Percentiles rank a stretch among this genome's conserved stretches.
Conservation (phyloP, 1,140 invertebrate species). For the Drosophila bipectinata region DNA sequence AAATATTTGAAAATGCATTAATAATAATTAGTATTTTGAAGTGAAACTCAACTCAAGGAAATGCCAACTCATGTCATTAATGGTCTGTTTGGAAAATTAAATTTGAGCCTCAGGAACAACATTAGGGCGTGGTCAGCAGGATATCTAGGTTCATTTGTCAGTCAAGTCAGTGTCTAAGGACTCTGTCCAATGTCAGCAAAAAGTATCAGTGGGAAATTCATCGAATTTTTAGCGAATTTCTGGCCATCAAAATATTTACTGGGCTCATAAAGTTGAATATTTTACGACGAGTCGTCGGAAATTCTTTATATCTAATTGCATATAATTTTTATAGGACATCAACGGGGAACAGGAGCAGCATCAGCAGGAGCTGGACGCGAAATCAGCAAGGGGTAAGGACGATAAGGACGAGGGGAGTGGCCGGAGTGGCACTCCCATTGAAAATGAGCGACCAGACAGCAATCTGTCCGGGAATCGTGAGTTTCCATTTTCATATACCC, state of each 20-base stretch:
- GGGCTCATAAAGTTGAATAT: conserved; percentile 63
- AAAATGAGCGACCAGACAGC: conserved; percentile 64
- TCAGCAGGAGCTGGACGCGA: conserved; percentile 6
- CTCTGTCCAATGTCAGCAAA: conserved; percentile 57
- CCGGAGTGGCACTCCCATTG: conserved; percentile 63
- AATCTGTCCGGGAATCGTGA: conserved; percentile 52
- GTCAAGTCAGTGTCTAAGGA: conserved; percentile 13
- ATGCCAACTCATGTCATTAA: conserved; percentile 60
- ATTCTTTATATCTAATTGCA: conserved; percentile 64
- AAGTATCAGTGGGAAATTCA: conserved; percentile 21
- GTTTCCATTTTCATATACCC: conserved; percentile 24
- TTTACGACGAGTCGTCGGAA: conserved; percentile 54
- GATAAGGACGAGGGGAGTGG: neutral
- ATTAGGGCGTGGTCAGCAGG: conserved; percentile 39
- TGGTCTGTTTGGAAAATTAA: conserved; percentile 37
- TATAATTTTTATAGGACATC: conserved; percentile 78
- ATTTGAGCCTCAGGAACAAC: conserved; percentile 22
- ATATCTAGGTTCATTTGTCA: conserved; percentile 39
- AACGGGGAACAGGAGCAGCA: conserved; percentile 9
- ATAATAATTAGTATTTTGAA: conserved; percentile 55
- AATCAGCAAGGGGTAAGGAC: conserved; percentile 69
- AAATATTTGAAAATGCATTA: conserved; percentile 48
- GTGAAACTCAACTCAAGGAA: conserved; percentile 16
- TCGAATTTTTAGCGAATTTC: conserved; percentile 44
- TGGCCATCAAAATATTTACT: conserved; percentile 76